A percentile compares a stretch with the other conserved stretches of the same genome.
phyloP scores from a whole-genome alignment of 1,140 invertebrate species.

The Spodoptera frugiperda region DNA sequence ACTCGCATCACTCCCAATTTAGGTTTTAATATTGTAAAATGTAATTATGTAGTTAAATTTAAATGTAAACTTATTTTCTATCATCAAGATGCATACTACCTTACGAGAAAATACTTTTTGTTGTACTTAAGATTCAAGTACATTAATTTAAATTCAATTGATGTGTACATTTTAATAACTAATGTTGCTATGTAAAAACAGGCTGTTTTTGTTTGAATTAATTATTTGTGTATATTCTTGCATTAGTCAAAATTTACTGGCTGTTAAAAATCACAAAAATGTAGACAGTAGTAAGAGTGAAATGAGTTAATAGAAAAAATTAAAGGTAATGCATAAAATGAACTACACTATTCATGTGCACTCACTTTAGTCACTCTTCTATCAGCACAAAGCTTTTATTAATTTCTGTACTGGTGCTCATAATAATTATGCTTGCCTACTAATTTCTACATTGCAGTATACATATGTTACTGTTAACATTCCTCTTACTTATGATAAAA shows the following conservation, averaged over 20 bases:
- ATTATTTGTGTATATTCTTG: slow-evolving; percentile 19
- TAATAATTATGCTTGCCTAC: slow-evolving; percentile 12
- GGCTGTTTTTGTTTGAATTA: background rate
- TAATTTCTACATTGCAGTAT: background rate
- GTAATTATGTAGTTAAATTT: slow-evolving; percentile 24
- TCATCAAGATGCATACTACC: slow-evolving; percentile 17
- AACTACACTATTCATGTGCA: slow-evolving; percentile 10
- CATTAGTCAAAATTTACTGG: slow-evolving; percentile 10
- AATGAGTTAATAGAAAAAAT: background rate
- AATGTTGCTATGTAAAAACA: slow-evolving; percentile 34
- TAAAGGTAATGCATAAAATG: background rate
- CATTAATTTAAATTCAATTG: slow-evolving; percentile 17
- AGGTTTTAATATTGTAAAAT: slow-evolving; percentile 10
- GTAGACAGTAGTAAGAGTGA: slow-evolving; percentile 9
- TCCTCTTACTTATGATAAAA: slow-evolving; percentile 39
- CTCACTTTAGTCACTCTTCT: slow-evolving; percentile 7
- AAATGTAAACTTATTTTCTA: slow-evolving; percentile 11
- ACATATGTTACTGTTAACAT: slow-evolving; percentile 36
- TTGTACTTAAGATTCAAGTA: slow-evolving; percentile 31
- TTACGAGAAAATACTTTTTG: background rate
- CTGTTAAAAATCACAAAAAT: slow-evolving; percentile 10
- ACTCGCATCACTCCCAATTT: slow-evolving; percentile 44
- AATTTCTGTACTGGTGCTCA: slow-evolving; percentile 27
- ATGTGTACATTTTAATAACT: slow-evolving; percentile 17
- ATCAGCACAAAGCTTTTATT: slow-evolving; percentile 31